Evolutionary conservation across 2,113 vertebrate species (phyloP), one percentile per base, ranked within the genome.

Genomic region (Meleagris gallopavo): DNA sequence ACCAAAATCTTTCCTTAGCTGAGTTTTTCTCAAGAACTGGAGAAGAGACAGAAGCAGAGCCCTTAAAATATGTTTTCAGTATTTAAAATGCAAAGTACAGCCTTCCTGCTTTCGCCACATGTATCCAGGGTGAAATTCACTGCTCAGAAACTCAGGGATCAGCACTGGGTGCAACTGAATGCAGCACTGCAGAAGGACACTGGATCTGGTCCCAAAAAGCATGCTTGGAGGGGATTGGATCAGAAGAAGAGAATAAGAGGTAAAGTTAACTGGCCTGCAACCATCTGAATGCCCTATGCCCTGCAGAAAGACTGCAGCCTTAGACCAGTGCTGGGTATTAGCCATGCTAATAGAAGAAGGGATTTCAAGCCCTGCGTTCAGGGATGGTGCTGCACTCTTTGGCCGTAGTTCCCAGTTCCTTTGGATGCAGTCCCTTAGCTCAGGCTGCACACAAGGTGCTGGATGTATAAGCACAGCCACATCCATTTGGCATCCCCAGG

Each of bases 1-100:
- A 95, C 95, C 94, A 97, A 97, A 96, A 95, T 94, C 93, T 93
- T 96, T 83, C 93, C 94, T 93, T 95, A 93, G 91, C 94, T 64
- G 89, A 95, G 89, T 91, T 95, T 96, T 95, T 89, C 93, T 96
- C 93, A 78, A 83, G 94, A 96, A 91, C 94, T 72, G 89, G 76
- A 95, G 91, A 95, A 88, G 76, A 96, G 95, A 95, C 91, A 95
- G 95, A 91, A 97, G 89, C 75, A 95, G 48, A 90, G 80, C 72
- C 91, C 91, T 86, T 89, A 80, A 95, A 95, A 97, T 94, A 96
- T 94, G 89, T 80, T 93, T 93, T 36, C 5, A 10, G 79, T 64
- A 89, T 95, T 96, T 91, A 64, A 95, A 95, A 88, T 94, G 88
- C 91, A 95, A 93, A 85, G 69, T 74, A 34, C 78, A 80, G 83